Base-by-base conservation (phyloP, 2,888 invertebrate genomes). In the Phaedon cochleariae region DNA sequence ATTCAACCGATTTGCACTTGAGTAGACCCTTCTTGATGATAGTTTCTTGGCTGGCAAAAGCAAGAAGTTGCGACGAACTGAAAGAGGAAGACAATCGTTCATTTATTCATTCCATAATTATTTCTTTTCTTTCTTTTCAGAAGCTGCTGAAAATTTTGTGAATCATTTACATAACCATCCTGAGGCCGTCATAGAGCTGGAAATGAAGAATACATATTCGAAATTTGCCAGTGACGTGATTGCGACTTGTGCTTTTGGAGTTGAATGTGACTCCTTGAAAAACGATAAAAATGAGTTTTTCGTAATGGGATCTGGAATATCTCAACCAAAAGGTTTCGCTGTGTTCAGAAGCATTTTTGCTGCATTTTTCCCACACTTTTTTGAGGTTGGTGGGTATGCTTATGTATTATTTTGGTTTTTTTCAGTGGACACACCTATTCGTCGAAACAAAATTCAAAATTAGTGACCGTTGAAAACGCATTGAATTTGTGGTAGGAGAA, bases 221-320 rank as follows among this genome's bases (percentile, higher is more conserved):
- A 83, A 87, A 1, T 88, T 86, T 70, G 85, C 87, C 0, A 89
- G 85, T 73, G 89, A 89, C 75, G 87, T 88, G 17, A 88, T 89
- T 17, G 88, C 88, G 0, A 86, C 86, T 0, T 82, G 85, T 1
- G 87, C 86, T 0, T 88, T 89, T 67, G 89, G 89, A 0, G 81
- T 88, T 0, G 80, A 84, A 65, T 84, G 87, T 0, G 85, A 89
- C 76, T 89, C 89, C 0, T 65, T 88, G 29, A 81, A 83, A 49
- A 82, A 88, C 22, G 83, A 79, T 18, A 76, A 86, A 0, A 89
- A 89, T 65, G 84, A 87, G 49, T 88, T 89, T 75, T 88, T 84
- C 69, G n/a, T 64, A 1, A 78, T 78, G 70, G 85, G 84, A 48
- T 67, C 69, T 17, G 59, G 66, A n/a, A 54, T 75, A 7, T 59